Percentiles rank a stretch among this genome's conserved stretches.
These are phyloP conservation scores for Mercenaria mercenaria DNA, from an alignment of 1,140 invertebrate species.

Conservation along the genomic window DNA sequence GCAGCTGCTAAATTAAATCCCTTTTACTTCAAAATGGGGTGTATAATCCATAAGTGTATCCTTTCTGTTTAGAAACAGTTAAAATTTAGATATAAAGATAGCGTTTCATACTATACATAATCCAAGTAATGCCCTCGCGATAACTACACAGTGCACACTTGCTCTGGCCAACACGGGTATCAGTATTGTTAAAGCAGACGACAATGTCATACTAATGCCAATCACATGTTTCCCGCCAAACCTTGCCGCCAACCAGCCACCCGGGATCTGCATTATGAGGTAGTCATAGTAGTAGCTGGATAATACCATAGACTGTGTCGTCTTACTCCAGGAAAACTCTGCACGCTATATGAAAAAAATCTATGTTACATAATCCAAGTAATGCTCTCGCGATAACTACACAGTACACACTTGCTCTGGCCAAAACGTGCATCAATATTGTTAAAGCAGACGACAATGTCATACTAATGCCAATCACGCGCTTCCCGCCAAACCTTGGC, in stretches of 20 bases:
- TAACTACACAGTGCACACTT: background rate
- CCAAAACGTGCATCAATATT: background rate
- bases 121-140: background rate
- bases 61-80: background rate
- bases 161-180: background rate
- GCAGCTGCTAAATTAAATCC: background rate
- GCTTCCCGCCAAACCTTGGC: conserved; percentile 92
- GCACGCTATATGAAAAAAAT: background rate
- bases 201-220: conserved; percentile 85
- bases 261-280: conserved; percentile 88
- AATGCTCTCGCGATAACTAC: background rate
- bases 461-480: conserved; percentile 89
- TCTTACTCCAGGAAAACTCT: conserved; percentile 31
- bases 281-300: conserved; percentile 49
- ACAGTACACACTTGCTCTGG: background rate
- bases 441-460: background rate
- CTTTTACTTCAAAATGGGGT: background rate
- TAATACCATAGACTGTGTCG: background rate
- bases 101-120: background rate
- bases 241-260: conserved; percentile 90
- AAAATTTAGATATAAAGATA: background rate
- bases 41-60: background rate
- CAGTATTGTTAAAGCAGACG: background rate
- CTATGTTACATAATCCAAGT: background rate
- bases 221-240: conserved; percentile 93